These are phyloP conservation scores for Anthoscopus minutus DNA, from an alignment of 2,113 vertebrate genomes.

Conservation along the genomic window DNA sequence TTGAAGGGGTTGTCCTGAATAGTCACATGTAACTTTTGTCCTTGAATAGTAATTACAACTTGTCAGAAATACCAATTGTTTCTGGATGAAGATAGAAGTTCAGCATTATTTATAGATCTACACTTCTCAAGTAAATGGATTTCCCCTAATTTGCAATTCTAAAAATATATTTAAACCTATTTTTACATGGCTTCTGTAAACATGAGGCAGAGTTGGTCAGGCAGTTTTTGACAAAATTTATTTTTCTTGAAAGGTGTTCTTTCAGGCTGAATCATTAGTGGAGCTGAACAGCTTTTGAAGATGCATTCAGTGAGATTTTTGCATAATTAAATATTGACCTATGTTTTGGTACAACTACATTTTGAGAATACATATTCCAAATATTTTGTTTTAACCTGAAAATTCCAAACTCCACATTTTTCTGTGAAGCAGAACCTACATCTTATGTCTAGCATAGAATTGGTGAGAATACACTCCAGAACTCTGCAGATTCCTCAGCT, in stretches of 20 bases:
- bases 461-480: not conserved
- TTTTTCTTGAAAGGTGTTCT: not conserved
- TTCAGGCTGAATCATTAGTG: not conserved
- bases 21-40: not conserved
- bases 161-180: conserved; percentile 10
- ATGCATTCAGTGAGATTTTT: not conserved
- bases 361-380: not conserved
- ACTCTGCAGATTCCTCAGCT: not conserved
- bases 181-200: conserved; percentile 19
- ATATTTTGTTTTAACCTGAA: not conserved
- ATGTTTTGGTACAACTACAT: not conserved
- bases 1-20: not conserved
- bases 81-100: conserved; percentile 7
- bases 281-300: not conserved
- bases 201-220: not conserved
- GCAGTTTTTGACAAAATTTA: not conserved
- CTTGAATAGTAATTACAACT: conserved; percentile 5
- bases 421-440: not conserved
- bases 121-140: conserved; percentile 22
- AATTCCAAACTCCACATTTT: not conserved
- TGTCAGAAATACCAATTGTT: conserved; percentile 2
- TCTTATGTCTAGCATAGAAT: not conserved
- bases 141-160: conserved; percentile 16
- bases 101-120: not conserved
- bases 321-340: not conserved